Evolutionary conservation across 2,113 vertebrate species (phyloP).

Genomic region (Rhinichthys klamathensis): DNA sequence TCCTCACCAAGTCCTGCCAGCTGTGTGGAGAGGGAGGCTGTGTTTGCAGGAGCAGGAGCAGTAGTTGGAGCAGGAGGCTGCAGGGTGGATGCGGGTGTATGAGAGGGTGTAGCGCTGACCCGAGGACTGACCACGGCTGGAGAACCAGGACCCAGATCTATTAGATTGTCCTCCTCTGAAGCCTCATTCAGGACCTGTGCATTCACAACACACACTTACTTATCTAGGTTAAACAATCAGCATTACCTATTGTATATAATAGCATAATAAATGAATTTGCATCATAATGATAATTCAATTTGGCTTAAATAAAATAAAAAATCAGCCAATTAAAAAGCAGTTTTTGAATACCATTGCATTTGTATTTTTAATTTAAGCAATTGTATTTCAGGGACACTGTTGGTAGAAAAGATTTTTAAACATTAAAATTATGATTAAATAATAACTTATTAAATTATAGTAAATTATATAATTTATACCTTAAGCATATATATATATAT

Average conservation of each 20-base stretch:
- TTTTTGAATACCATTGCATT: background rate
- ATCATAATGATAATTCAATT: background rate
- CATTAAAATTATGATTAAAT: background rate
- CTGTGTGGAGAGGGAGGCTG: conserved; percentile 79
- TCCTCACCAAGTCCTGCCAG: conserved; percentile 88
- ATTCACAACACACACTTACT: background rate
- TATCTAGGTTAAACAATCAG: background rate
- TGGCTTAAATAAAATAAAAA: background rate
- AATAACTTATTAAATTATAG: too few species aligned
- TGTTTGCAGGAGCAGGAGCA: conserved; percentile 33
- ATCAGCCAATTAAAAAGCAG: background rate
- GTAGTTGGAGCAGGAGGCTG: background rate
- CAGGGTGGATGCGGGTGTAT: conserved; percentile 45
- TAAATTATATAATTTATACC: too few species aligned
- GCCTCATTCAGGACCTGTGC: conserved; percentile 88
- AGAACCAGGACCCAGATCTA: conserved; percentile 94
- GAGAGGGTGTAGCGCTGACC: conserved; percentile 73
- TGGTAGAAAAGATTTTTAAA: background rate
- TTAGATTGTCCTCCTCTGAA: conserved; percentile 94
- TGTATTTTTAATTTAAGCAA: background rate
- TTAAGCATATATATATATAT: too few species aligned
- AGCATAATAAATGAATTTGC: background rate
- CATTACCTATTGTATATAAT: too few species aligned
- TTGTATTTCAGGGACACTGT: background rate
- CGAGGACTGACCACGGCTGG: conserved; percentile 92